Percentiles rank a stretch among this genome's conserved stretches.
These are phyloP conservation scores for Percopsis omiscomaycus DNA, from an alignment of 2,797 vertebrate genomes.

Conservation along the genomic window DNA sequence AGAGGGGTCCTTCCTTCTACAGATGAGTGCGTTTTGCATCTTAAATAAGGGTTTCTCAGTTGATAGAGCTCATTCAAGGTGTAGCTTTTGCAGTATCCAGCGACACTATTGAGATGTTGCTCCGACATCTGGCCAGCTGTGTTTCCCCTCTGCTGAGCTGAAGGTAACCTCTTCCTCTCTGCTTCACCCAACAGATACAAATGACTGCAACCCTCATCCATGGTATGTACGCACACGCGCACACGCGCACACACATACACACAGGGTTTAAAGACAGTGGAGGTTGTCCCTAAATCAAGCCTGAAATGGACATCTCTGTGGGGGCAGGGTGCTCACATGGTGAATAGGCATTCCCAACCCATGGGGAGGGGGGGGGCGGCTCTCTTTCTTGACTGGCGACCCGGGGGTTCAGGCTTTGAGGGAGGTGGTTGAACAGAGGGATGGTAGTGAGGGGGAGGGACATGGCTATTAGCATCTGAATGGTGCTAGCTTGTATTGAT, in stretches of 20 bases:
- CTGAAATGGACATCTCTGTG: conserved; percentile 66
- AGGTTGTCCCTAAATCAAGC: conserved; percentile 74
- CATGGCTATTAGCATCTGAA: conserved; percentile 80
- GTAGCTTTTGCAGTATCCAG: no score
- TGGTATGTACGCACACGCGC: conserved; percentile 82
- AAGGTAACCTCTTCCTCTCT: not conserved
- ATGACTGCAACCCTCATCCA: conserved; percentile 96
- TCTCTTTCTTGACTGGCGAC: conserved; percentile 73
- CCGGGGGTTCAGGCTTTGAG: conserved; percentile 54
- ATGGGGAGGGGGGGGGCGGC: conserved; percentile 21
- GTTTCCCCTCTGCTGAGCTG: no score
- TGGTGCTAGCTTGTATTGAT: conserved; percentile 76
- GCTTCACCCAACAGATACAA: conserved; percentile 80
- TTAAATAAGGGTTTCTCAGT: no score
- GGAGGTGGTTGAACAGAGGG: conserved; percentile 57
- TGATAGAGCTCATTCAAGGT: no score
- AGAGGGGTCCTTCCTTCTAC: conserved; percentile 80
- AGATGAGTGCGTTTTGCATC: conserved; percentile 83
- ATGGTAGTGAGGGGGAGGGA: conserved; percentile 64
- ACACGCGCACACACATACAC: conserved; percentile 8
- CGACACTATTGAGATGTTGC: no score
- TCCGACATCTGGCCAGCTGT: no score
- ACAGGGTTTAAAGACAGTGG: conserved; percentile 28
- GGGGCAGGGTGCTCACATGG: conserved; percentile 12
- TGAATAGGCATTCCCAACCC: conserved; percentile 49